Conservation (phyloP, 1,140 invertebrate species). For the Hyles vespertilio region DNA sequence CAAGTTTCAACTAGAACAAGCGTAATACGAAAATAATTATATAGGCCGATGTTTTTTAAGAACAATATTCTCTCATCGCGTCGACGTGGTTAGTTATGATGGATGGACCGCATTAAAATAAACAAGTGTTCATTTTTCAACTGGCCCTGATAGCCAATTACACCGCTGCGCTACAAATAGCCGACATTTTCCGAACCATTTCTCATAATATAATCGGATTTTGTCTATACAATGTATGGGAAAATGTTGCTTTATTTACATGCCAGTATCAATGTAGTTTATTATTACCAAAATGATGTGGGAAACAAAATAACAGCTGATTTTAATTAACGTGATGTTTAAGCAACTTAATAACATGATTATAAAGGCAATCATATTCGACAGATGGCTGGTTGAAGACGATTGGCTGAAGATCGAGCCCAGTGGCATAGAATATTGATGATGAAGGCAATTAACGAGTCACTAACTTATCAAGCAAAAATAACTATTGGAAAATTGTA, state of each 20-base stretch:
- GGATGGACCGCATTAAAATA: constrained; percentile 30
- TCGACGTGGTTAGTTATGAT: constrained; percentile 22
- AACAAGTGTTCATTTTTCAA: constrained; percentile 32
- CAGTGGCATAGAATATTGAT: too few species aligned
- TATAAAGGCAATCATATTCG: too few species aligned
- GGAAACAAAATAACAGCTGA: too few species aligned
- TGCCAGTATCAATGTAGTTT: neutral
- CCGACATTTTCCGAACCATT: constrained; percentile 20
- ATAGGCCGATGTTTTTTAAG: constrained; percentile 8
- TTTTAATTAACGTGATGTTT: too few species aligned
- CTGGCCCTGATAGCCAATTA: constrained; percentile 24
- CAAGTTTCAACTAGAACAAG: constrained; percentile 8
- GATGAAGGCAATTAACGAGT: too few species aligned
- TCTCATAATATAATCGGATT: constrained; percentile 9
- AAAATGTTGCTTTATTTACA: neutral
- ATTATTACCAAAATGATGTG: too few species aligned
- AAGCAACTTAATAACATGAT: too few species aligned
- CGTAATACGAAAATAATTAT: constrained; percentile 20
- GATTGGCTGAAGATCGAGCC: too few species aligned
- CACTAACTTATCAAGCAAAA: too few species aligned
- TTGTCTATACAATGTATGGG: neutral
- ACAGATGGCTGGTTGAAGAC: too few species aligned
- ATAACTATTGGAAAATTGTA: too few species aligned
- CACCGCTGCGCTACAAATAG: constrained; percentile 21
- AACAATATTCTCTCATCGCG: constrained; percentile 15